These are phyloP conservation scores for Campoplex capitator DNA, from an alignment of 2,888 invertebrate genomes.

Conservation along the genomic window DNA sequence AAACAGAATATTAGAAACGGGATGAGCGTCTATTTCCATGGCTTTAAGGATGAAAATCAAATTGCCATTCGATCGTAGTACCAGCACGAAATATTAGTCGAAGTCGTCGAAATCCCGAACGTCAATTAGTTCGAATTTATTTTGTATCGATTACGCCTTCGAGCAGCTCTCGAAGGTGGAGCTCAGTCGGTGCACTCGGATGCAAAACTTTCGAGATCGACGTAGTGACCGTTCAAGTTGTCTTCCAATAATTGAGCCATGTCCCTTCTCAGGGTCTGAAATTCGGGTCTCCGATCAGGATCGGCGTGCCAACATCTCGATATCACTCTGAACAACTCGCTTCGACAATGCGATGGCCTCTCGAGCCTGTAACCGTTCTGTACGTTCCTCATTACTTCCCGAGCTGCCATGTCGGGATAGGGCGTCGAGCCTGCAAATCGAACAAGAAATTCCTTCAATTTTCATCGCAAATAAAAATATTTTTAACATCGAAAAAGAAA, in stretches of 20 bases:
- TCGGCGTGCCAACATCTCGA: slow-evolving; percentile 89
- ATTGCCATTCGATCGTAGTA: slow-evolving; percentile 53
- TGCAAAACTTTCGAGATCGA: slow-evolving; percentile 89
- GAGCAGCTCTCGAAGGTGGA: not conserved
- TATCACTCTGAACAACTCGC: slow-evolving; percentile 89
- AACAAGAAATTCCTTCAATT: not conserved
- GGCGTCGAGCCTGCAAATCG: slow-evolving; percentile 90
- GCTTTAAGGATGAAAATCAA: slow-evolving; percentile 30
- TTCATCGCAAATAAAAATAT: not conserved
- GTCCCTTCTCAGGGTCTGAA: slow-evolving; percentile 87
- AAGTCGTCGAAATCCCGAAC: not conserved
- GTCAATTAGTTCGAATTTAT: not conserved
- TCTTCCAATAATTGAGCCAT: slow-evolving; percentile 88
- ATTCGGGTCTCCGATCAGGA: slow-evolving; percentile 90
- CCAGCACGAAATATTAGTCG: slow-evolving; percentile 42
- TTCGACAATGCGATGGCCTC: slow-evolving; percentile 92
- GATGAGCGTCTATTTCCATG: slow-evolving; percentile 69
- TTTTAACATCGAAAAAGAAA: too few relatives aligned
- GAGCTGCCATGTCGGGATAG: slow-evolving; percentile 93
- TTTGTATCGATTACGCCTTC: not conserved
- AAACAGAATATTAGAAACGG: slow-evolving; percentile 67
- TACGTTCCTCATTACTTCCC: slow-evolving; percentile 93
- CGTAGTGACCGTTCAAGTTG: slow-evolving; percentile 88
- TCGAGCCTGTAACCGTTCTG: slow-evolving; percentile 92
- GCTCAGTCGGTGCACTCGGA: slow-evolving; percentile 87